phyloP scores from a whole-genome alignment of 2,888 invertebrate genomes.

The Drosophila peninsularis region DNA sequence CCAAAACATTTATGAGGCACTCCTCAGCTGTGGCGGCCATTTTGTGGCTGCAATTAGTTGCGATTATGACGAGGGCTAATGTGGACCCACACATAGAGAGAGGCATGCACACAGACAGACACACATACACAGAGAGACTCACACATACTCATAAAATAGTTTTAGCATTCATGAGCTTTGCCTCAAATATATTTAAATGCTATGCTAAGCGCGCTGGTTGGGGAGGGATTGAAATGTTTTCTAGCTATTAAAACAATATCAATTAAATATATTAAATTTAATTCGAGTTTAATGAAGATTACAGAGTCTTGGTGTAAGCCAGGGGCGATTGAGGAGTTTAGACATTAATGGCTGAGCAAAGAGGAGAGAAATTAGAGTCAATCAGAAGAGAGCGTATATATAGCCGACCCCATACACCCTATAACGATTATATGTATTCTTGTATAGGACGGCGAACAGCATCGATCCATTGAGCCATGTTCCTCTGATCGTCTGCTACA shows the following conservation, averaged over 20 bases:
- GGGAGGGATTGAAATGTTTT: slow-evolving; percentile 15
- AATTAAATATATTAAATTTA: slow-evolving; percentile 5
- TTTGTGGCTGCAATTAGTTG: slow-evolving; percentile 30
- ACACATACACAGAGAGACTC: neutral
- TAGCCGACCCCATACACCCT: too few relatives aligned
- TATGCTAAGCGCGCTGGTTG: too few relatives aligned
- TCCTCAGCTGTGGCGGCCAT: neutral
- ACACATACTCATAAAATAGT: slow-evolving; percentile 4
- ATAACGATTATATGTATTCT: too few relatives aligned
- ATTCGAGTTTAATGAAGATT: neutral
- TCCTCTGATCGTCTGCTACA: too few relatives aligned
- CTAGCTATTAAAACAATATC: slow-evolving; percentile 9
- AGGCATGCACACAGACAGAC: neutral
- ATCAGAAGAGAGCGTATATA: neutral
- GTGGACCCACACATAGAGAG: neutral
- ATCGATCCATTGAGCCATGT: too few relatives aligned
- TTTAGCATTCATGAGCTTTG: slow-evolving; percentile 25
- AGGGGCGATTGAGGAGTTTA: neutral
- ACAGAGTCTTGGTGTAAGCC: neutral
- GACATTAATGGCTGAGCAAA: neutral
- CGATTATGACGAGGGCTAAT: slow-evolving; percentile 17
- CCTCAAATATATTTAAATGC: slow-evolving; percentile 16
- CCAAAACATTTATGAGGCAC: slow-evolving; percentile 50
- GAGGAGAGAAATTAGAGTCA: neutral
- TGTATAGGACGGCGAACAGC: too few relatives aligned